These are phyloP conservation scores for Bathynomus jamesi DNA, from an alignment of 1,140 invertebrate species.

Conservation along the genomic window DNA sequence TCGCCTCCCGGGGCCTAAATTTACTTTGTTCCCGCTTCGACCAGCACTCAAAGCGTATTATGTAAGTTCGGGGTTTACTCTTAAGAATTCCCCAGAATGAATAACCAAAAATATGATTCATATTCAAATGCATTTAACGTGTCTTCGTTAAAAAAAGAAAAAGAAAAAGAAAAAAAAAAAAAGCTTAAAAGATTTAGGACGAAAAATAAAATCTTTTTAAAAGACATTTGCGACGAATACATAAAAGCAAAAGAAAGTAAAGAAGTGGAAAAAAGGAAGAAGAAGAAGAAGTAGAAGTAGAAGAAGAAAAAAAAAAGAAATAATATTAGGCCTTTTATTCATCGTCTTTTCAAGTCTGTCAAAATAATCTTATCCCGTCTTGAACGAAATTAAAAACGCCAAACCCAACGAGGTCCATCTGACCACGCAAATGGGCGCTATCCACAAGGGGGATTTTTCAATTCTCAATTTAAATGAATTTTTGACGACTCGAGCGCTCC, in stretches of 20 bases:
- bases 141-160: too few species aligned
- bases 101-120: too few species aligned
- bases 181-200: too few species aligned
- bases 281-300: background rate
- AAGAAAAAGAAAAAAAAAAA: too few species aligned
- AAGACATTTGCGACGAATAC: background rate
- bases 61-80: too few species aligned
- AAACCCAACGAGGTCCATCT: background rate
- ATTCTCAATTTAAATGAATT: slow-evolving; percentile 1
- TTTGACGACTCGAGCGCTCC: background rate
- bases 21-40: too few species aligned
- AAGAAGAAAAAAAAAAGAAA: background rate
- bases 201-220: too few species aligned
- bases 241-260: background rate
- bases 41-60: too few species aligned
- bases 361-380: background rate
- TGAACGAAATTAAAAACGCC: background rate
- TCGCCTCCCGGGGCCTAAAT: too few species aligned
- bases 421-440: background rate
- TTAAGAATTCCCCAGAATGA: too few species aligned
- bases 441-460: background rate
- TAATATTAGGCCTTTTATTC: background rate
- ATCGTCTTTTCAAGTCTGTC: background rate
- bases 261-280: background rate
- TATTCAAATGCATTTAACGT: too few species aligned